Evolutionary conservation across 2,888 invertebrate genomes (phyloP), one percentile per base, ranked within the genome.

Genomic region (Eubasilissa splendida): DNA sequence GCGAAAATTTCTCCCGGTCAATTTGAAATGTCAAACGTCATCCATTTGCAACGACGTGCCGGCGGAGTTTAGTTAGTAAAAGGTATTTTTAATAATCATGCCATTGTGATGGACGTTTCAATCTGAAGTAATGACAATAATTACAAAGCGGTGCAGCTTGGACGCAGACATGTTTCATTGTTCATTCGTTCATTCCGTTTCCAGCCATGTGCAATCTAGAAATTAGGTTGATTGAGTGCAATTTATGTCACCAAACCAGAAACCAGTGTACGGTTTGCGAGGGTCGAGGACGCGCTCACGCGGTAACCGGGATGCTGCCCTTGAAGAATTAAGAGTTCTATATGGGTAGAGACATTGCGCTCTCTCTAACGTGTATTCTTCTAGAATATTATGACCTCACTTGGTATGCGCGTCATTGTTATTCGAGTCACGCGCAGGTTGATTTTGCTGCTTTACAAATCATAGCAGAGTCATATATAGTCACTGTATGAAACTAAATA

Each of bases 151-250:
- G 22, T 22, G 22, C 22, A 22, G 22, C 22, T 22, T 22, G 22
- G 1, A 22, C 22, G 22, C 22, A 22, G 22, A 22, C 22, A 22
- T 1, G 22, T 22, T 22, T 22, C 22, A 22, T 22, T 22, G 22
- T 22, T 22, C 22, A 22, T 22, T 22, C 22, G 22, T 22, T 22
- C 22, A 22, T 22, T 60, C 60, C 14, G 60, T 60, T 14, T 60
- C 60, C 9, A 9, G 31, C 60, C 14, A 60, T 4, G 31, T 2
- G 60, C 60, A 60, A 60, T 60, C 60, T 12, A 60, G 4, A 12
- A 60, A 60, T 60, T 60, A 60, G 60, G 60, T 60, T 31, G 31
- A 60, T 60, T 60, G 31, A 60, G 60, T 14, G 11, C 31, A 60
- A 60, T 60, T 11, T 31, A 60, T 11, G 14, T 22, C 60, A 22